These are phyloP conservation scores for Drosophila ananassae DNA, from an alignment of 1,140 invertebrate species.

Conservation along the genomic window DNA sequence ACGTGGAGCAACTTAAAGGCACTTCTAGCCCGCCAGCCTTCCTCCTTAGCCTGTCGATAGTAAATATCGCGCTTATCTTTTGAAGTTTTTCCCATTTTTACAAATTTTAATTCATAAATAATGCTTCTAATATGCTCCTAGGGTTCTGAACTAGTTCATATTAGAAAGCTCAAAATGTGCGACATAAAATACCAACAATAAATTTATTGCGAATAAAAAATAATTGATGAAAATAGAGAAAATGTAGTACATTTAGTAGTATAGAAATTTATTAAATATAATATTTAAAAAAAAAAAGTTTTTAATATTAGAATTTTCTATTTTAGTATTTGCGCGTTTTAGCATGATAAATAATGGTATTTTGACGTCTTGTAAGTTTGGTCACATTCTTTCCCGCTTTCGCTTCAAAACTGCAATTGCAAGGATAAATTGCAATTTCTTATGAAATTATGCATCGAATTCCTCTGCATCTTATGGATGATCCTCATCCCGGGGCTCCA, in stretches of 20 bases:
- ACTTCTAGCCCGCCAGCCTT: slow-evolving; percentile 99
- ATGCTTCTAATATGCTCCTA: background rate
- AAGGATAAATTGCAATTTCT: slow-evolving; percentile 2
- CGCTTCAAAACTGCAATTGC: slow-evolving; percentile 15
- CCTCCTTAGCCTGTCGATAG: slow-evolving; percentile 98
- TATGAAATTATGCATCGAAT: slow-evolving; percentile 33
- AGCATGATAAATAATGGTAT: background rate
- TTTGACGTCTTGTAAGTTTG: background rate
- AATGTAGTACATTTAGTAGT: no score
- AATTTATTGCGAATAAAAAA: no score
- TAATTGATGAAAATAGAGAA: no score
- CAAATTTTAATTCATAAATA: background rate
- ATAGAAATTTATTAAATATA: no score
- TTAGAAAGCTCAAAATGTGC: background rate
- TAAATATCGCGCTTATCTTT: slow-evolving; percentile 99
- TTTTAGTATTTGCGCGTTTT: no score
- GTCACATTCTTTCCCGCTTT: slow-evolving; percentile 38
- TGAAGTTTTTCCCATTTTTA: slow-evolving; percentile 95
- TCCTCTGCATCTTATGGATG: background rate
- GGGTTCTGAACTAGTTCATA: slow-evolving; percentile 11
- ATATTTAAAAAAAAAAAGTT: no score
- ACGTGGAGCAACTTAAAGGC: slow-evolving; percentile 99
- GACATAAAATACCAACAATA: background rate
- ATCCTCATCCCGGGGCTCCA: background rate
- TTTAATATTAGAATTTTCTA: background rate